A percentile compares a stretch with the other conserved stretches of the same genome.
Evolutionary conservation across 2,888 invertebrate genomes (phyloP).

Genomic region (Rutpela maculata): DNA sequence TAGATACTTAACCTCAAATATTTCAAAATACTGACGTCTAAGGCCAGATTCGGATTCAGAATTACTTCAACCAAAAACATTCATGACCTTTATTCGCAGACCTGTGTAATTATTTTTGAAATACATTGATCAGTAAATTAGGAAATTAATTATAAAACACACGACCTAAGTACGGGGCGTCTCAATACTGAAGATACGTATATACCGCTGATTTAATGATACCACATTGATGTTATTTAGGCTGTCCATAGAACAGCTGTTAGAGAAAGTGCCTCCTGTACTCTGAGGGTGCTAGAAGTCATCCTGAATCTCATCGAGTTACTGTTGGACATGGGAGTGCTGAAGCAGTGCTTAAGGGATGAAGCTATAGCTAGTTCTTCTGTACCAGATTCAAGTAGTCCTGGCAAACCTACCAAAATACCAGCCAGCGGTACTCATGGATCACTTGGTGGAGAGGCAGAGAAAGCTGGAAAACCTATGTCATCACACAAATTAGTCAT

Average conservation of each 20-base stretch:
- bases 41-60: no score
- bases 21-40: no score
- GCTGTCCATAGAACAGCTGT: conserved; percentile 91
- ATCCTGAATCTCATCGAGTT: conserved; percentile 94
- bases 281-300: conserved; percentile 92
- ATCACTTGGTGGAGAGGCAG: conserved; percentile 71
- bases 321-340: conserved; percentile 91
- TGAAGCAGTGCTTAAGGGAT: conserved; percentile 77
- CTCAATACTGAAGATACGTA: background rate
- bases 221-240: conserved; percentile 73
- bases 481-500: conserved; percentile 84
- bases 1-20: no score
- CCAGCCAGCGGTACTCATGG: conserved; percentile 58
- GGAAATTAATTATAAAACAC: no score
- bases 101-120: no score
- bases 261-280: conserved; percentile 89
- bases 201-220: background rate
- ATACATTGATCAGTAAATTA: no score
- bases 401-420: conserved; percentile 61
- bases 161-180: no score
- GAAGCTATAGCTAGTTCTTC: conserved; percentile 72
- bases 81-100: no score
- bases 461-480: conserved; percentile 75
- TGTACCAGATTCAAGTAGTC: conserved; percentile 61
- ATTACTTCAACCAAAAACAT: no score